A percentile compares a stretch with the other conserved stretches of the same genome.
Evolutionary conservation across 2,888 invertebrate species (phyloP).

Genomic region (Drosophila incognita): DNA sequence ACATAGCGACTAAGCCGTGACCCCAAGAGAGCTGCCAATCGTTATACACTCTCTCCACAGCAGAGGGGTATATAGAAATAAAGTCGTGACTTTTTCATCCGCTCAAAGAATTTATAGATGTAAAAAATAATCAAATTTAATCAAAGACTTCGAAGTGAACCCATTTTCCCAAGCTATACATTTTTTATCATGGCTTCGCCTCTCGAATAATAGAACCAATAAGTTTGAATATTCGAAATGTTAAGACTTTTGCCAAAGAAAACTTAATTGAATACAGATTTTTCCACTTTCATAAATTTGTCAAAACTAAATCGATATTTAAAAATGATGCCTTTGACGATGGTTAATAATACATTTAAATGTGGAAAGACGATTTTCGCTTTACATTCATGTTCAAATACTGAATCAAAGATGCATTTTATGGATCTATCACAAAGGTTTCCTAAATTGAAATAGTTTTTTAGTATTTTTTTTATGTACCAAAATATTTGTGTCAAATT

Average conservation of each 20-base stretch:
- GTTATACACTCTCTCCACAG: conserved; percentile 7
- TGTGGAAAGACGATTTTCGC: neutral
- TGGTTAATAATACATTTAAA: neutral
- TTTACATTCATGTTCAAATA: neutral
- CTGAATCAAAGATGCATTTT: neutral
- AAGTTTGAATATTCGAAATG: neutral
- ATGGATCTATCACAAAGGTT: neutral
- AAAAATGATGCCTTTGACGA: neutral
- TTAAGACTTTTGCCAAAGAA: neutral
- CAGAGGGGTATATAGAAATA: neutral
- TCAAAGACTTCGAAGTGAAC: neutral
- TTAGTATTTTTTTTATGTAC: neutral
- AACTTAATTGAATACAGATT: neutral
- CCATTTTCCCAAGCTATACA: neutral
- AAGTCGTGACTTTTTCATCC: conserved; percentile 1
- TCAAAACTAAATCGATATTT: neutral
- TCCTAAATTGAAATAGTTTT: neutral
- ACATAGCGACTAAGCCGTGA: conserved; percentile 19
- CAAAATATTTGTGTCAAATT: neutral
- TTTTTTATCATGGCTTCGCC: neutral
- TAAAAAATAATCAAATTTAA: neutral
- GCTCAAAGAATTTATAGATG: neutral
- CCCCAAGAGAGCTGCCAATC: conserved; percentile 43
- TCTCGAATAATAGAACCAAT: neutral
- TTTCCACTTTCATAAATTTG: neutral